Evolutionary conservation across 1,140 invertebrate species (phyloP).

Genomic region (Anastatus disparis): DNA sequence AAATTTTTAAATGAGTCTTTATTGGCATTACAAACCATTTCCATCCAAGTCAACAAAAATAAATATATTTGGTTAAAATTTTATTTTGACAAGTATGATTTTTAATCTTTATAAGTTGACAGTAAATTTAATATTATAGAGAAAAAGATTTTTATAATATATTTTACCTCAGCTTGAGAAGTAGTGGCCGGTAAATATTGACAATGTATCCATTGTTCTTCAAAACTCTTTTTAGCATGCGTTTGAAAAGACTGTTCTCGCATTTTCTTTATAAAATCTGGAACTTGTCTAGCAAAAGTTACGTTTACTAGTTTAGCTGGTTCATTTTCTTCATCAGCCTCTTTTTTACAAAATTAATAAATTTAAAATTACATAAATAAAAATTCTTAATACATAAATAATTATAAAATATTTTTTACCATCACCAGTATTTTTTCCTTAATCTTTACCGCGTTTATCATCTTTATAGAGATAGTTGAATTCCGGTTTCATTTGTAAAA

Average conservation of each 20-base stretch:
- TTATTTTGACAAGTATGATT: no score
- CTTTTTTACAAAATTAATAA: constrained; percentile 44
- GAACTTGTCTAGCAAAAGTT: constrained; percentile 81
- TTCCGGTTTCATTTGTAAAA: constrained; percentile 82
- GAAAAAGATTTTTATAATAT: no score
- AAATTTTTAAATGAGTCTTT: constrained; percentile 69
- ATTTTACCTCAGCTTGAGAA: constrained; percentile 73
- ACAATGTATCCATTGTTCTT: constrained; percentile 83
- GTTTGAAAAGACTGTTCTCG: constrained; percentile 81
- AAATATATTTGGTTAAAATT: no score
- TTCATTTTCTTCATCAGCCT: constrained; percentile 75
- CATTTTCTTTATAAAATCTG: constrained; percentile 79
- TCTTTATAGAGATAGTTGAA: constrained; percentile 84
- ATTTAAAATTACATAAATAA: constrained; percentile 9
- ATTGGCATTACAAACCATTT: constrained; percentile 72
- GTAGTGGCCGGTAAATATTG: constrained; percentile 70
- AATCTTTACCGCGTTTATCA: constrained; percentile 74
- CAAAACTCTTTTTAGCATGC: constrained; percentile 75
- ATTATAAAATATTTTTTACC: constrained; percentile 51
- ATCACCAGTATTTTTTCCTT: constrained; percentile 70
- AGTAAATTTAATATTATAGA: no score
- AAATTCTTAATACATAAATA: neutral
- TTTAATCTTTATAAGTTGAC: no score
- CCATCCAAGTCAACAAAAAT: constrained; percentile 60
- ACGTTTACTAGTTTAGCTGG: constrained; percentile 80